These are phyloP conservation scores for Sterna hirundo DNA, from an alignment of 2,113 vertebrate species.

Conservation along the genomic window DNA sequence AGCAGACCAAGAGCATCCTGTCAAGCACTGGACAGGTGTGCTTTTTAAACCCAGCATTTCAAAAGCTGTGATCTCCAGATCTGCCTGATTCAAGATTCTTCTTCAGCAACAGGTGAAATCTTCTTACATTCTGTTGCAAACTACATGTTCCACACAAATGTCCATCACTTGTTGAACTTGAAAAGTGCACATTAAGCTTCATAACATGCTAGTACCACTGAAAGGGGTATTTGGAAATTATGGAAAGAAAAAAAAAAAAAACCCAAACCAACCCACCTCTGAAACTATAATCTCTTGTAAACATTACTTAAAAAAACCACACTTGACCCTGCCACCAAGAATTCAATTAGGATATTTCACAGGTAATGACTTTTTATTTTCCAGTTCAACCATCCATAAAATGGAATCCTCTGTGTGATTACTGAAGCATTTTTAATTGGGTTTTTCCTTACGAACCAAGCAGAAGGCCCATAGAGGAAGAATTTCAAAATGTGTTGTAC, in stretches of 20 bases:
- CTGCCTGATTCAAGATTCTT: neutral
- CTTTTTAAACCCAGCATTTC: neutral
- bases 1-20: neutral
- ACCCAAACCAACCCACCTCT: neutral
- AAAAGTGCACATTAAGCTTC: neutral
- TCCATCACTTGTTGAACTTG: neutral
- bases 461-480: neutral
- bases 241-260: neutral
- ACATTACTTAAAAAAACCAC: slow-evolving; percentile 5
- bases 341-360: slow-evolving; percentile 60
- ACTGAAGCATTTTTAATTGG: slow-evolving; percentile 50
- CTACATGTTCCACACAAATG: too few relatives aligned
- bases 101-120: neutral
- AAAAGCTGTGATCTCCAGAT: neutral
- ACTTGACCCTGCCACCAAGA: neutral
- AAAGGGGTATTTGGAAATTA: neutral
- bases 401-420: slow-evolving; percentile 18
- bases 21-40: neutral
- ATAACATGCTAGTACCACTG: neutral
- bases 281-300: neutral
- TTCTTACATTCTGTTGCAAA: neutral
- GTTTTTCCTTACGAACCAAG: slow-evolving; percentile 13
- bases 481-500: neutral
- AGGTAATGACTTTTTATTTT: slow-evolving; percentile 57
- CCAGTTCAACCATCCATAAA: slow-evolving; percentile 45